Base-by-base conservation (phyloP, 1,140 invertebrate species). In the Pissodes strobi region DNA sequence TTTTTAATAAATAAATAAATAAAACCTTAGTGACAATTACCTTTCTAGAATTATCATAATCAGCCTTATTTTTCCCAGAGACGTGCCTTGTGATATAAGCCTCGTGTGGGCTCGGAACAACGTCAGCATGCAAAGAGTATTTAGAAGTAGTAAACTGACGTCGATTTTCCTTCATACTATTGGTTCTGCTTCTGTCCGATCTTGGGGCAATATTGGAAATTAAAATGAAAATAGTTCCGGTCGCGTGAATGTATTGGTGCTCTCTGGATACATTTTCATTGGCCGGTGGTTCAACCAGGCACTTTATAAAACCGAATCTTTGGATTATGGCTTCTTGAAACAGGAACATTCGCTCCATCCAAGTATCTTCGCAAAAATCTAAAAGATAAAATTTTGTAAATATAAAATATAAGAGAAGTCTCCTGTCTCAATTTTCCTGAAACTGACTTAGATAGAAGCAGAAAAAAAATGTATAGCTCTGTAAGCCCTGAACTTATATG, bases 141-240 rank as follows among this genome's bases (percentile, higher is more conserved):
- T 80, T 73, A 21, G 57, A 55, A 18, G 55, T 3, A 71, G 77
- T 49, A 13, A 74, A 73, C 3, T 74, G 67, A 15, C 79, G 75
- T 27, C 25, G 3, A 49, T 76, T 75, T 6, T 79, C 74, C n/a
- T 75, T 78, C 3, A 60, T 25, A 2, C 68, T 66, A 72, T 74
- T 63, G 60, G 79, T 0, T 15, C 82, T 79, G 72, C 82, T 83
- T 56, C 82, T 67, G 8, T 65, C 43, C 2, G 76, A 71, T 57
- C 76, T 77, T 21, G 81, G 78, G 8, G 80, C 78, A 21, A 81
- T 79, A 30, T 73, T 71, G 1, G 89, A 89, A 71, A 97, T 90
- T 48, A 97, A 84, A 62, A 95, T 87, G 79, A 98, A 98, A 84
- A 96, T 93, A 74, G 95, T 95, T 0, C 95, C 97, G 23, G 92